Conservation (phyloP, 2,797 vertebrate species). For the Sebastes steindachneri region DNA sequence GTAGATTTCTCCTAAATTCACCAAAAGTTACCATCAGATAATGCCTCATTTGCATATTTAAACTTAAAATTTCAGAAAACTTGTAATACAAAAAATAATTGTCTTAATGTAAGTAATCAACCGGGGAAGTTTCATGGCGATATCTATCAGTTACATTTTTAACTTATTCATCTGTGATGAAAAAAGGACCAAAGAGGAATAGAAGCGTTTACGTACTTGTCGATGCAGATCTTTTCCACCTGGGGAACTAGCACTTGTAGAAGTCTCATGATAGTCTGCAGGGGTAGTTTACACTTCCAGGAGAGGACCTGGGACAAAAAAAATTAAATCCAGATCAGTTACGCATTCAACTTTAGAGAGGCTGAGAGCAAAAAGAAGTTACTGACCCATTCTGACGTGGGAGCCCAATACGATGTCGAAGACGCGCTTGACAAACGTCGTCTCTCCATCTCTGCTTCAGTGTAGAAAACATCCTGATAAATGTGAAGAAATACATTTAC, state of each 20-base stretch:
- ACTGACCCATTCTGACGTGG: slow-evolving; percentile 94
- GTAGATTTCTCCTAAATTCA: too few relatives aligned
- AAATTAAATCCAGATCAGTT: neutral
- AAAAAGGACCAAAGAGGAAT: neutral
- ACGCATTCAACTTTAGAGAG: neutral
- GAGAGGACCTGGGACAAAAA: slow-evolving; percentile 85
- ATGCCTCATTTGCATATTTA: too few relatives aligned
- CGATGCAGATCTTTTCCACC: slow-evolving; percentile 99
- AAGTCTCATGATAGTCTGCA: slow-evolving; percentile 98
- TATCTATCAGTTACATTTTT: too few relatives aligned
- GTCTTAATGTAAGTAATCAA: too few relatives aligned
- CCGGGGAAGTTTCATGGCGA: too few relatives aligned
- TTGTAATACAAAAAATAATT: too few relatives aligned
- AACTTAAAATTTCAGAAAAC: too few relatives aligned
- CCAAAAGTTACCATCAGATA: too few relatives aligned
- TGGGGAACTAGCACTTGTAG: slow-evolving; percentile 97
- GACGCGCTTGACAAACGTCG: slow-evolving; percentile 88
- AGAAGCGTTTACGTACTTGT: slow-evolving; percentile 86
- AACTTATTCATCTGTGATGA: too few relatives aligned
- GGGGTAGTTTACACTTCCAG: slow-evolving; percentile 96
- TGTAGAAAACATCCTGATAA: slow-evolving; percentile 88
- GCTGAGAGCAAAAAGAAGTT: neutral
- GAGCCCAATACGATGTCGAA: slow-evolving; percentile 87
- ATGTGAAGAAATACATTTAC: neutral
- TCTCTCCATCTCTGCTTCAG: slow-evolving; percentile 85